Base-by-base conservation (phyloP, 1,140 invertebrate genomes). In the Campoletis sonorensis region DNA sequence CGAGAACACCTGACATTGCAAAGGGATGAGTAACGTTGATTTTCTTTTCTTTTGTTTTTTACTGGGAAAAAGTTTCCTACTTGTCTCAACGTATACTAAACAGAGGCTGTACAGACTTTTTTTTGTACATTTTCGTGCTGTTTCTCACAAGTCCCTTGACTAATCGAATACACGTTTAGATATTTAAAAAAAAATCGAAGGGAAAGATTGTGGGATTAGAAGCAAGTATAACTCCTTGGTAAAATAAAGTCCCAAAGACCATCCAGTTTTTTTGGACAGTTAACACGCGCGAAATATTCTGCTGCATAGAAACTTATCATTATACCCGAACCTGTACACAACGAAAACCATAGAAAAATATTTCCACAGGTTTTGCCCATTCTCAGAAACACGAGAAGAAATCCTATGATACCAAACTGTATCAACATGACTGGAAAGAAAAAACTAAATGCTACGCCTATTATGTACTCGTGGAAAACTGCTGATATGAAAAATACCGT, bases 361-460 rank as follows among this genome's bases (percentile, higher is more conserved):
- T 98, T 98, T 15, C 95, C 94, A n/a, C 92, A 83, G 15, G 87
- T 89, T 15, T 93, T 93, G 1, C 90, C 91, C 23, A 91, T 93
- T 37, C 89, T 92, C 40, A 93, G 81, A 1, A 94, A 94, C 0
- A 96, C 92, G 81, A 95, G 84, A 0, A 93, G 16, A 0, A 94
- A 84, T 11, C 95, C 95, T 45, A 95, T 87, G 0, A 93, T 90
- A 0, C 93, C 94, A 86, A 97, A 97, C 54, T 94, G 85, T 1
- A 96, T 81, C 75, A 98, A 93, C 83, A 98, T 92, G 0, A 98
- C 94, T 0, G 98, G 98, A 86, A 97, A 98, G 89, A 98, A 98
- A 88, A 98, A 96, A 23, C 95, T 93, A 64, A 98, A 95, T 0
- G 95, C 93, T 26, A 97, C 93, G 0, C 94, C 93, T 0, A 99